Evolutionary conservation across 2,797 vertebrate genomes (phyloP).

Genomic region (Balearica regulorum): DNA sequence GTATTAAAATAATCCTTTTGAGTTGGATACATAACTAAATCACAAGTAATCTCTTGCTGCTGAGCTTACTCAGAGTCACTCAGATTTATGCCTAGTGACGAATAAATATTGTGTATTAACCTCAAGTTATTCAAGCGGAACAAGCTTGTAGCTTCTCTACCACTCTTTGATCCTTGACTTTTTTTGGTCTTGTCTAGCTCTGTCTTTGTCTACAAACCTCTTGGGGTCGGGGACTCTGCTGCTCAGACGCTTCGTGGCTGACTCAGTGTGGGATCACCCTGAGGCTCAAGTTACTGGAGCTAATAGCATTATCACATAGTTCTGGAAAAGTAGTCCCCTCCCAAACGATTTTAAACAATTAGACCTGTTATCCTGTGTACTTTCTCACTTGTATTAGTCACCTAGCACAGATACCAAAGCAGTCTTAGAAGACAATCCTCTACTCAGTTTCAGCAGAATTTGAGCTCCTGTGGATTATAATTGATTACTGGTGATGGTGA

Average conservation of each 20-base stretch:
- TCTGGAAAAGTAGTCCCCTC: neutral
- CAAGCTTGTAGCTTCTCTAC: neutral
- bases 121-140: neutral
- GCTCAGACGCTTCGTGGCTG: neutral
- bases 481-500: neutral
- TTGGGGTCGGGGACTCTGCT: neutral
- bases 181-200: neutral
- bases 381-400: neutral
- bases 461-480: neutral
- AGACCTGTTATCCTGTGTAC: neutral
- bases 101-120: neutral
- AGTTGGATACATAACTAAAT: neutral
- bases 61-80: neutral
- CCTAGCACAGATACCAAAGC: neutral
- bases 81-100: neutral
- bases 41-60: neutral
- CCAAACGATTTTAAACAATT: neutral
- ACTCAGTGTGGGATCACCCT: neutral
- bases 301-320: neutral
- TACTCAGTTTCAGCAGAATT: neutral
- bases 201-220: neutral
- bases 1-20: slow-evolving; percentile 42
- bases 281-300: neutral
- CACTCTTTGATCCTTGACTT: neutral
- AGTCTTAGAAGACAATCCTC: neutral